phyloP scores from a whole-genome alignment of 2,113 vertebrate species.

The Aptenodytes forsteri region DNA sequence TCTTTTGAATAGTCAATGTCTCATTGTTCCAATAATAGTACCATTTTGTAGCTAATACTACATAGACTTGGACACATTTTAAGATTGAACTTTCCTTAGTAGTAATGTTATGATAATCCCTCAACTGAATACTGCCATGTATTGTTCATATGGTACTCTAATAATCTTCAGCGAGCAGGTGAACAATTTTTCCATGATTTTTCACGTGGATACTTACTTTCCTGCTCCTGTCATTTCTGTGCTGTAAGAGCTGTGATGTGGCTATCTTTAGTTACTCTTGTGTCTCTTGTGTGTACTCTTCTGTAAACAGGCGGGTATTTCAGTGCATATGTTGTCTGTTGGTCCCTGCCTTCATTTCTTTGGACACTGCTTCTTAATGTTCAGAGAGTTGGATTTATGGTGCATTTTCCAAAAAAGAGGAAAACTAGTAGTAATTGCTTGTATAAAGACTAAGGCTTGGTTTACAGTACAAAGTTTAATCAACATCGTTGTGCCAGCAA shows the following conservation, averaged over 20 bases:
- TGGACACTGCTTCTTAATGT: conserved; percentile 57
- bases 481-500: neutral
- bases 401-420: neutral
- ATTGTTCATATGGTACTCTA: neutral
- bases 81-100: neutral
- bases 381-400: conserved; percentile 65
- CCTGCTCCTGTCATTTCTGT: conserved; percentile 4
- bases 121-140: neutral
- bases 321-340: neutral
- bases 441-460: neutral
- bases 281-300: neutral
- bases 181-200: neutral
- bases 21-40: neutral
- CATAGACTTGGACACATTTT: neutral
- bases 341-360: conserved; percentile 16
- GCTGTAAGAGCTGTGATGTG: neutral
- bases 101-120: neutral
- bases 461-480: neutral
- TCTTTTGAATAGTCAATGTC: neutral
- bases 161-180: neutral
- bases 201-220: neutral
- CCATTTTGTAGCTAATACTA: neutral
- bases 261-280: neutral
- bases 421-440: neutral
- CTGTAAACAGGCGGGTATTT: neutral